Base-by-base conservation (phyloP, 2,888 invertebrate species). In the Zootermopsis nevadensis region DNA sequence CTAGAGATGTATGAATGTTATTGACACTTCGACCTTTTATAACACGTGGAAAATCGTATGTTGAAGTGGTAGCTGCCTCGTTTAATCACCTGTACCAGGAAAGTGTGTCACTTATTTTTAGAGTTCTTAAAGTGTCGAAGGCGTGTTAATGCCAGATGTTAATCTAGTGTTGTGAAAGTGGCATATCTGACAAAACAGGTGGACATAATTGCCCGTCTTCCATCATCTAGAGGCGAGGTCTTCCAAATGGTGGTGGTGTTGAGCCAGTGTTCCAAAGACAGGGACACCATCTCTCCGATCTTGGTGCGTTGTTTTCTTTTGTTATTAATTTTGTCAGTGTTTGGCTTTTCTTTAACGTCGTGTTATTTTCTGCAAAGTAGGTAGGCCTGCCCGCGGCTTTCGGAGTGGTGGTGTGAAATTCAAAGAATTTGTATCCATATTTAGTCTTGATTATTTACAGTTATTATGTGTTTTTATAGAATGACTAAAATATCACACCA, bases 211-310 rank as follows among this genome's bases (percentile, higher is more conserved):
- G 6, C 15, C 8, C 8, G n/a, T 60, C 27, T 10, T 27, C 60
- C n/a, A 60, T 60, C 60, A 60, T 8, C n/a, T 60, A 12, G 60
- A 22, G 69, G 69, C 31, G 69, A 69, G 31, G 15, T 74, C 74
- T 74, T 74, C 74, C 38, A 74, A 30, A 74, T 74, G 74, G 74
- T 74, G 35, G 74, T 74, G 38, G 74, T 74, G 35, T 24, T 74
- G 33, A 74, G 33, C n/a, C 38, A 33, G 33, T 74, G 74, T 38
- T 74, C 74, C 38, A 35, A 33, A 33, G 69, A 74, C 22, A 31
- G 74, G 74, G 74, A 74, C 33, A n/a, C n/a, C 24, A 24, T 42
- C 3, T 7, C 74, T 74, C 74, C 74, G n/a, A 42, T 74, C 35
- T 38, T 38, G 74, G 74, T 74, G 74, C 74, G 74, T 74, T 38